Conservation (phyloP, 2,888 invertebrate species). For the Ametastegia equiseti region DNA sequence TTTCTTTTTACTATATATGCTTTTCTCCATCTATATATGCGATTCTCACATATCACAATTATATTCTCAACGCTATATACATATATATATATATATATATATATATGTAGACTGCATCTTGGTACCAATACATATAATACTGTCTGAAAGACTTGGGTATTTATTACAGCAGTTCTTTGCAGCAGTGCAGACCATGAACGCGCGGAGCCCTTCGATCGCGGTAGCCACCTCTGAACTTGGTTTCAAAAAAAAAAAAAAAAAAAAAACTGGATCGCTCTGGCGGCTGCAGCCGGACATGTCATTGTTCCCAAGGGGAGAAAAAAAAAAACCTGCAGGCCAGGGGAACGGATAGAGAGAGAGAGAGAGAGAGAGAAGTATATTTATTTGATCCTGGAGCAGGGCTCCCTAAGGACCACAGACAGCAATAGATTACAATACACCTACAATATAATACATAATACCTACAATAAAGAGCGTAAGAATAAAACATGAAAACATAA, state of each 20-base stretch:
- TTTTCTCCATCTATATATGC: not conserved
- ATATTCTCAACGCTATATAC: too few relatives aligned
- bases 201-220: not conserved
- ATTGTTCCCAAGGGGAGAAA: slow-evolving; percentile 28
- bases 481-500: too few relatives aligned
- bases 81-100: too few relatives aligned
- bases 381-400: too few relatives aligned
- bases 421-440: too few relatives aligned
- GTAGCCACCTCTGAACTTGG: slow-evolving; percentile 3
- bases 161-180: not conserved
- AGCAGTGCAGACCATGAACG: not conserved
- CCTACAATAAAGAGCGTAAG: too few relatives aligned
- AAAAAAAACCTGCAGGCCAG: not conserved
- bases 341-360: not conserved
- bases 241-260: too few relatives aligned
- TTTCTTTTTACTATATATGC: not conserved
- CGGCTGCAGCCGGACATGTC: slow-evolving; percentile 36
- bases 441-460: too few relatives aligned
- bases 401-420: too few relatives aligned
- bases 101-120: too few relatives aligned
- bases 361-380: not conserved
- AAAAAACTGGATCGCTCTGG: slow-evolving; percentile 25
- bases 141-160: not conserved
- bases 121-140: too few relatives aligned
- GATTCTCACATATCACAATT: not conserved